Evolutionary conservation across 2,113 vertebrate species (phyloP).

Genomic region (Archilochus colubris): DNA sequence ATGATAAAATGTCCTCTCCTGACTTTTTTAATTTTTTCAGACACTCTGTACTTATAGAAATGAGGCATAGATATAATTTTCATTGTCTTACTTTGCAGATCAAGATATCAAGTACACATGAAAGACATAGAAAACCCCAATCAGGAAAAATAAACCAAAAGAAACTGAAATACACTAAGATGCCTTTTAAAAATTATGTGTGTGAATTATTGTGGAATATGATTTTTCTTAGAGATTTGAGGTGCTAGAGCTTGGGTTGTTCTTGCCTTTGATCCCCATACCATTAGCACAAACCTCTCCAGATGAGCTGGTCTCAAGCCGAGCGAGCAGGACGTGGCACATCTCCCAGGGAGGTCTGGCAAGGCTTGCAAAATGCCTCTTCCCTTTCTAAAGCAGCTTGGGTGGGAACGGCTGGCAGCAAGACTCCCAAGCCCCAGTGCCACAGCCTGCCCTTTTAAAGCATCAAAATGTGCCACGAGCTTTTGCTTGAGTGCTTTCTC

Average conservation of each 20-base stretch:
- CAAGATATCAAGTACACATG: not conserved
- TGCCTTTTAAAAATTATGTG: not conserved
- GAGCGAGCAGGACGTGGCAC: not conserved
- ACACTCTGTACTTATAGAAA: not conserved
- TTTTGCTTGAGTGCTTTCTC: slow-evolving; percentile 24
- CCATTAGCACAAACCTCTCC: not conserved
- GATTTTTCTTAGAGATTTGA: not conserved
- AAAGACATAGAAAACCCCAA: not conserved
- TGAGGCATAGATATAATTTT: not conserved
- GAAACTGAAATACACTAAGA: not conserved
- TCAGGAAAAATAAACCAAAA: not conserved
- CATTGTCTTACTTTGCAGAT: not conserved
- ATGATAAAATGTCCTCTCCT: not conserved
- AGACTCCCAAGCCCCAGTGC: slow-evolving; percentile 42
- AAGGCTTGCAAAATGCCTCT: not conserved
- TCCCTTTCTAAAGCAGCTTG: not conserved
- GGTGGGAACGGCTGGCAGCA: slow-evolving; percentile 32
- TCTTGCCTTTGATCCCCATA: not conserved
- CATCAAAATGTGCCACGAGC: not conserved
- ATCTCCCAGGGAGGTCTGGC: slow-evolving; percentile 21
- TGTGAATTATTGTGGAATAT: not conserved
- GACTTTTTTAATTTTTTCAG: not conserved
- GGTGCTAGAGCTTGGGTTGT: not conserved
- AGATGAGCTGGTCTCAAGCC: not conserved
- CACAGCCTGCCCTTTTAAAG: slow-evolving; percentile 33